phyloP scores from a whole-genome alignment of 2,113 vertebrate species.

The Neoarius graeffei region DNA sequence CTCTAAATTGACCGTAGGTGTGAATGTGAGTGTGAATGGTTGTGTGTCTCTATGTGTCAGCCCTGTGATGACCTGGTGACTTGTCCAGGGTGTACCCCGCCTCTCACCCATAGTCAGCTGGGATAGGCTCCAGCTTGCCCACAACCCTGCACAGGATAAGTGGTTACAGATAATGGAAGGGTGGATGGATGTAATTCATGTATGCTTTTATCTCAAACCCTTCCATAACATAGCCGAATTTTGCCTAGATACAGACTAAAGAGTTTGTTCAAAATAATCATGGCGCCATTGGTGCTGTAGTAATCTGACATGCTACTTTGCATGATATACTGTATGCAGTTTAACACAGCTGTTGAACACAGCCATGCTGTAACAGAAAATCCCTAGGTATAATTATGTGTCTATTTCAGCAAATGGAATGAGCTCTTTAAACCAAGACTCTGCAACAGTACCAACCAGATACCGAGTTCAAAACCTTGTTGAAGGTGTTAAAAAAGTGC shows the following conservation, averaged over 20 bases:
- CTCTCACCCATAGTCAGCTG: too few relatives aligned
- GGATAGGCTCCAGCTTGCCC: too few relatives aligned
- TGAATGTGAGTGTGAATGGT: too few relatives aligned
- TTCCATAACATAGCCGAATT: neutral
- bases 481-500: neutral
- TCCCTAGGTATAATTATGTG: too few relatives aligned
- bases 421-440: neutral
- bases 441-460: neutral
- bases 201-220: neutral
- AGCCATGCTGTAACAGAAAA: neutral
- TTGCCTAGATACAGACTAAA: neutral
- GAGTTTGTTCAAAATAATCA: neutral
- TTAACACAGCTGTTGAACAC: neutral
- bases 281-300: neutral
- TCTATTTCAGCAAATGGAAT: neutral
- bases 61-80: too few relatives aligned
- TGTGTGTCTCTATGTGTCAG: too few relatives aligned
- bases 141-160: too few relatives aligned
- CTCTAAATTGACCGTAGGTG: too few relatives aligned
- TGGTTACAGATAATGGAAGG: too few relatives aligned
- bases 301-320: neutral
- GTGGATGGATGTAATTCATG: too few relatives aligned
- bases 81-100: too few relatives aligned
- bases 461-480: neutral
- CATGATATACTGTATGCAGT: neutral